Conservation (phyloP, 2,888 invertebrate species). For the Caenorhabditis japonica region DNA sequence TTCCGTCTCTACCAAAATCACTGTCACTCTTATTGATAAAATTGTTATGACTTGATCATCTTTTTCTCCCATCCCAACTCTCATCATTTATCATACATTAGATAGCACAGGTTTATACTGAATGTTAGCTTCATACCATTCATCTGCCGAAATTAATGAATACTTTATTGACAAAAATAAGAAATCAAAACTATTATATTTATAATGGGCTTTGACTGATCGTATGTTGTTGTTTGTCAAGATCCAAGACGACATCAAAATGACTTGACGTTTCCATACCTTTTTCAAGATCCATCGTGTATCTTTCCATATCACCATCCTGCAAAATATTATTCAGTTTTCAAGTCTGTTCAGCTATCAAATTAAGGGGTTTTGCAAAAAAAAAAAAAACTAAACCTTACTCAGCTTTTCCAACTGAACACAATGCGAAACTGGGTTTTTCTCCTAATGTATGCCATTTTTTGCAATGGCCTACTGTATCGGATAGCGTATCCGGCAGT, state of each 20-base stretch:
- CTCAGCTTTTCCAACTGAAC: too few relatives aligned
- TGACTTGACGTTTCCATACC: slow-evolving; percentile 3
- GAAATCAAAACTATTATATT: too few relatives aligned
- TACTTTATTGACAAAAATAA: neutral
- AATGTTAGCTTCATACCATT: neutral
- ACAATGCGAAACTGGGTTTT: too few relatives aligned
- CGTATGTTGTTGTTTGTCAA: slow-evolving; percentile 27
- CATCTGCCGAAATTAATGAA: neutral
- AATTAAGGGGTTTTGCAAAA: too few relatives aligned
- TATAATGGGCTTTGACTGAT: too few relatives aligned
- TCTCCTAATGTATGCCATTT: too few relatives aligned
- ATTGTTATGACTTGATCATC: neutral
- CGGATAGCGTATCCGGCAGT: too few relatives aligned
- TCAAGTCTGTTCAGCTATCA: too few relatives aligned
- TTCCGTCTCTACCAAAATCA: too few relatives aligned
- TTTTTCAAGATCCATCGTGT: neutral
- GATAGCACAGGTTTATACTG: neutral
- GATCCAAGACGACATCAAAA: slow-evolving; percentile 23
- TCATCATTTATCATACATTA: neutral
- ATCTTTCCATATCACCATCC: neutral
- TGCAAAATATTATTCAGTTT: too few relatives aligned
- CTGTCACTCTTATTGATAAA: neutral
- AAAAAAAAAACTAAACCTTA: too few relatives aligned
- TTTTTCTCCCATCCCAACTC: neutral
- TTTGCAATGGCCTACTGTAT: too few relatives aligned